A percentile compares a stretch with the other conserved stretches of the same genome.
phyloP scores from a whole-genome alignment of 1,140 invertebrate genomes.

The Papilio polyxenes region DNA sequence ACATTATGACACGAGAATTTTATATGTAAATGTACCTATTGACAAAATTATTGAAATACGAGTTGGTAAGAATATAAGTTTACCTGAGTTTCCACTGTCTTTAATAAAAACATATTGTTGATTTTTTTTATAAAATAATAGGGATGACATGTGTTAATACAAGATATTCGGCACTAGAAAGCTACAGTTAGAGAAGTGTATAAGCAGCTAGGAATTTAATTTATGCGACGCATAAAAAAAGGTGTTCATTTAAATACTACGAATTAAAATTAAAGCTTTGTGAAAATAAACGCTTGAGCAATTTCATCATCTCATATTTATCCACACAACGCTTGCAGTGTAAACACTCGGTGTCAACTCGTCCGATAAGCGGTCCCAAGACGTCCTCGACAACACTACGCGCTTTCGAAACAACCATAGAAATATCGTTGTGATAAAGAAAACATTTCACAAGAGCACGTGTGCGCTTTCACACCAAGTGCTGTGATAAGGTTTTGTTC shows the following conservation, averaged over 20 bases:
- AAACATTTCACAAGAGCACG: slow-evolving; percentile 29
- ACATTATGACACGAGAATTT: too few relatives aligned
- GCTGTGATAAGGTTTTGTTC: not conserved
- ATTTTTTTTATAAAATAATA: not conserved
- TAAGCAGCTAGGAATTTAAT: too few relatives aligned
- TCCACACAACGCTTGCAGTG: not conserved
- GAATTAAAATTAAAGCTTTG: not conserved
- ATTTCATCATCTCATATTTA: slow-evolving; percentile 5
- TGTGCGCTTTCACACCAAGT: not conserved
- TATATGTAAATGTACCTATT: too few relatives aligned
- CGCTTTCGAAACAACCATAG: not conserved
- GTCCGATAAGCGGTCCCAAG: slow-evolving; percentile 14
- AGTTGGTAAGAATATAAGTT: not conserved
- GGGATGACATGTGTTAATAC: not conserved
- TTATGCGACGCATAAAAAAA: not conserved
- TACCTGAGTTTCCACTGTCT: not conserved
- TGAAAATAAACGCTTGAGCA: slow-evolving; percentile 7
- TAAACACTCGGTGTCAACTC: slow-evolving; percentile 8
- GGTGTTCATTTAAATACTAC: not conserved
- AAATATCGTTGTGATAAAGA: slow-evolving; percentile 16
- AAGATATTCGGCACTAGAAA: too few relatives aligned
- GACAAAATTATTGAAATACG: too few relatives aligned
- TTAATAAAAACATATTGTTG: too few relatives aligned
- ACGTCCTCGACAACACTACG: not conserved
- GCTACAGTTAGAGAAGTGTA: not conserved